These are phyloP conservation scores for Odobenus rosmarus DNA, from an alignment of 2,113 vertebrate genomes.

Conservation along the genomic window DNA sequence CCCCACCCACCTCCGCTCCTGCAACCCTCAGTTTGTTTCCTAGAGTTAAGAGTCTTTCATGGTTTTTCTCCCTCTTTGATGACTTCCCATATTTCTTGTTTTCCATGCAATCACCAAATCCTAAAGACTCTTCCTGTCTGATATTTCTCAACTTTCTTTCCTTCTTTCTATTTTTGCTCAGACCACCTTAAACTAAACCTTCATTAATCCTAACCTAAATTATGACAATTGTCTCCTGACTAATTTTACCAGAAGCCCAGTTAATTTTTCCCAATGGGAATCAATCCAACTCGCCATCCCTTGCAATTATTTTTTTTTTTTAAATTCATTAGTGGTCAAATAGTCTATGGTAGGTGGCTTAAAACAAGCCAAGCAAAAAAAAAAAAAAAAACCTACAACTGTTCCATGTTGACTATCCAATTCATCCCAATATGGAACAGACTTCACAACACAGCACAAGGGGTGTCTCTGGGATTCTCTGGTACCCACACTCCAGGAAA, in stretches of 20 bases:
- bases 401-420: fast-evolving
- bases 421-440: not conserved
- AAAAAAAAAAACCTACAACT: too few species aligned
- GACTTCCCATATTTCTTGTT: not conserved
- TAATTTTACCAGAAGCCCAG: not conserved
- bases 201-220: not conserved
- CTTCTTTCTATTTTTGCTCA: not conserved
- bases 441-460: fast-evolving
- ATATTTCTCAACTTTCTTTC: not conserved
- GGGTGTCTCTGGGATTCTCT: fast-evolving
- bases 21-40: not conserved
- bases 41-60: not conserved
- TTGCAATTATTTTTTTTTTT: not conserved
- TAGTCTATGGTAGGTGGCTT: too few species aligned
- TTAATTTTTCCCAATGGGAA: not conserved
- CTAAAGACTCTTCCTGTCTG: not conserved
- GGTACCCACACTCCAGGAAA: not conserved
- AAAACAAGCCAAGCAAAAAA: not conserved
- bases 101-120: too few species aligned
- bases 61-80: not conserved
- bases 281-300: not conserved
- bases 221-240: not conserved
- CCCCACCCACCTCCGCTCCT: not conserved
- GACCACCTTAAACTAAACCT: not conserved
- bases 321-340: not conserved